phyloP scores from a whole-genome alignment of 2,797 vertebrate species.

The Mionectes olivaceus region DNA sequence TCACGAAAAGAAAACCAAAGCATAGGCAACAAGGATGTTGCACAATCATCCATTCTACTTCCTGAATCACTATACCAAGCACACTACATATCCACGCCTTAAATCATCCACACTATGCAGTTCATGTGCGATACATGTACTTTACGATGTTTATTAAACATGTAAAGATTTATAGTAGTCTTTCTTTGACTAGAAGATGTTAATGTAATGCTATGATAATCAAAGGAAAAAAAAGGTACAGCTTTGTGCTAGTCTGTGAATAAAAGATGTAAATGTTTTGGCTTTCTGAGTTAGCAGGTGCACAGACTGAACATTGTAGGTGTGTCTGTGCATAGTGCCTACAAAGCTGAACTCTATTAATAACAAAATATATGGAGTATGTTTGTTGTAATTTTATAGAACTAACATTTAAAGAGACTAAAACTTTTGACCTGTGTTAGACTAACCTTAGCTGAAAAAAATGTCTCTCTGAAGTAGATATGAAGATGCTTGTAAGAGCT shows the following conservation, averaged over 20 bases:
- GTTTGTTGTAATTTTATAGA: not conserved
- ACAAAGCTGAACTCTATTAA: not conserved
- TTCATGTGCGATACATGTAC: not conserved
- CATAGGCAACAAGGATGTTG: rapidly evolving
- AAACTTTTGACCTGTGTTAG: not conserved
- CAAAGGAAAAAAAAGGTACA: not conserved
- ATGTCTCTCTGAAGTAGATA: not conserved
- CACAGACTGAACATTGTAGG: not conserved
- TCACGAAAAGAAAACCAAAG: not conserved
- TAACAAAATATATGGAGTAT: not conserved
- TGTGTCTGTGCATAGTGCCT: not conserved
- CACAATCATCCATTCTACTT: not conserved
- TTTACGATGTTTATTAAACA: not conserved
- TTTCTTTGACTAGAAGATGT: not conserved
- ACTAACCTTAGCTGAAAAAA: not conserved
- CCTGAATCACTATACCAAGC: not conserved
- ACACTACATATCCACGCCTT: not conserved
- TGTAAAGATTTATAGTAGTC: not conserved
- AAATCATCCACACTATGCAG: not conserved
- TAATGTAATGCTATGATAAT: not conserved
- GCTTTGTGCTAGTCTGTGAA: not conserved
- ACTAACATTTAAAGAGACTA: not conserved
- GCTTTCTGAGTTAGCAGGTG: not conserved
- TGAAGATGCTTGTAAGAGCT: not conserved
- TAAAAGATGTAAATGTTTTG: not conserved